Conservation (phyloP, 2,888 invertebrate species). For the Iphiclides podalirius region DNA sequence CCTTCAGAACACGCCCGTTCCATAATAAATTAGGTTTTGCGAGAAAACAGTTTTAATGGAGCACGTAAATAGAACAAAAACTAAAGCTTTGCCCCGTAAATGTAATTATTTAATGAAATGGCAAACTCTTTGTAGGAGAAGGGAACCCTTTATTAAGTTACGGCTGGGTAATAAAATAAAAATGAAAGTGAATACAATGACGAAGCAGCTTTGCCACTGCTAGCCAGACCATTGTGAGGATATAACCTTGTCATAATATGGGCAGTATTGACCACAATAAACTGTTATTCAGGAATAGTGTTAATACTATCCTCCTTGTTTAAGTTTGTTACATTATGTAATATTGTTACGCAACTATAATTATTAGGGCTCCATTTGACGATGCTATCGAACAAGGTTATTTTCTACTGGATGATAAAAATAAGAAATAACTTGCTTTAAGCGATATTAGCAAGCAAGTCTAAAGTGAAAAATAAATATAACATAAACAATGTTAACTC, state of each 20-base stretch:
- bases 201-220: not conserved
- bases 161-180: constrained; percentile 62
- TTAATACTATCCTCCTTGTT: too few species aligned
- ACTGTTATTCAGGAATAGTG: not conserved
- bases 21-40: constrained; percentile 61
- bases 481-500: too few species aligned
- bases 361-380: too few species aligned
- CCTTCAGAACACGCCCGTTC: constrained; percentile 8
- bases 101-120: constrained; percentile 66
- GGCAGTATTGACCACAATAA: not conserved
- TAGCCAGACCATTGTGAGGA: not conserved
- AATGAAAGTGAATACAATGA: constrained; percentile 25
- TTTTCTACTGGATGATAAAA: too few species aligned
- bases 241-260: not conserved
- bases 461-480: too few species aligned
- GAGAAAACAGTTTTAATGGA: constrained; percentile 42
- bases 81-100: constrained; percentile 50
- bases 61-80: constrained; percentile 39
- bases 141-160: constrained; percentile 68
- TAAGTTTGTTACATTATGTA: too few species aligned
- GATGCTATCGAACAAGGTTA: too few species aligned
- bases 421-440: too few species aligned
- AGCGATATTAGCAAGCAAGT: too few species aligned
- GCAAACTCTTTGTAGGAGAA: constrained; percentile 62
- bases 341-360: too few species aligned